phyloP scores from a whole-genome alignment of 2,888 invertebrate genomes.

The Nephrotoma flavescens region DNA sequence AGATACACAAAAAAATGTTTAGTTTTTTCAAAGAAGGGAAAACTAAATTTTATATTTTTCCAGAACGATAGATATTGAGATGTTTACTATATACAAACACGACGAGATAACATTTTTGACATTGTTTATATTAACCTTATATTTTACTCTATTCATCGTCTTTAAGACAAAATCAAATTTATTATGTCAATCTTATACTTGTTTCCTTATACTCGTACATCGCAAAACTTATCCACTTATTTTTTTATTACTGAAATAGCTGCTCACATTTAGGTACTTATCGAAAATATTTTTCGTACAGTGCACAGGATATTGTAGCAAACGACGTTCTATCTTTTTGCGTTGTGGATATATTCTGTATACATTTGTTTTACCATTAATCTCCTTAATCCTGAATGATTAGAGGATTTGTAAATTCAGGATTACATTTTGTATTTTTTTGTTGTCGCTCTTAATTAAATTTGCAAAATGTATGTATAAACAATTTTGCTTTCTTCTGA shows the following conservation, averaged over 20 bases:
- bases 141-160: background rate
- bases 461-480: background rate
- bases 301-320: background rate
- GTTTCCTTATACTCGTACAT: background rate
- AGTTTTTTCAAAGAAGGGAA: background rate
- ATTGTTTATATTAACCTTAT: background rate
- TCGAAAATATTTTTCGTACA: background rate
- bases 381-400: background rate
- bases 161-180: background rate
- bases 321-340: too few relatives aligned
- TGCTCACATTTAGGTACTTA: background rate
- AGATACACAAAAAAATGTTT: background rate
- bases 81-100: background rate
- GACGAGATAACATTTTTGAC: background rate
- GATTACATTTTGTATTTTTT: background rate
- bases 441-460: background rate
- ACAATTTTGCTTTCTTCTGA: too few relatives aligned
- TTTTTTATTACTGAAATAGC: background rate
- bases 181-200: background rate
- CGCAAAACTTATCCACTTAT: background rate
- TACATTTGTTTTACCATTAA: background rate
- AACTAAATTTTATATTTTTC: background rate
- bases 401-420: background rate
- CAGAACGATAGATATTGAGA: background rate
- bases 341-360: background rate